These are phyloP conservation scores for Trematomus bernacchii DNA, from an alignment of 2,797 vertebrate species.

Conservation along the genomic window DNA sequence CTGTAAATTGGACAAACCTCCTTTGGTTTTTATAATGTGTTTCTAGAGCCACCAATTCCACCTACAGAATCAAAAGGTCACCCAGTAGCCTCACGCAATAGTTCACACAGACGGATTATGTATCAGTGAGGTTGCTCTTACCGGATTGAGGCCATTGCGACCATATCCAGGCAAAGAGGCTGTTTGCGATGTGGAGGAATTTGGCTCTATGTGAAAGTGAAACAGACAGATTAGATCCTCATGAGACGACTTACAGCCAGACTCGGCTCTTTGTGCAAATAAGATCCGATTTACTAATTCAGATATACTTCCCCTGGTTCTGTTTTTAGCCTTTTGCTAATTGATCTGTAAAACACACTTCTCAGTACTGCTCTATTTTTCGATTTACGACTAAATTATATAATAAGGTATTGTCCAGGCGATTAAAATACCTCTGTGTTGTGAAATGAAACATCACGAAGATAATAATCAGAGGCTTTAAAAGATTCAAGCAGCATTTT, in stretches of 20 bases:
- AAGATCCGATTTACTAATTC: slow-evolving; percentile 25
- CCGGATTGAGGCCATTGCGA: slow-evolving; percentile 89
- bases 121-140: slow-evolving; percentile 73
- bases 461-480: not conserved
- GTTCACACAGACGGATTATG: not conserved
- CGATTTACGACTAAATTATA: not conserved
- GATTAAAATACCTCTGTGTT: no score
- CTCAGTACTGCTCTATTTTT: slow-evolving; percentile 36
- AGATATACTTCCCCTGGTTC: slow-evolving; percentile 14
- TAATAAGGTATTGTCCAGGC: not conserved
- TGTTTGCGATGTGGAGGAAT: slow-evolving; percentile 86
- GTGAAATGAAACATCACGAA: not conserved
- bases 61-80: not conserved
- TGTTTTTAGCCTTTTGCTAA: slow-evolving; percentile 28
- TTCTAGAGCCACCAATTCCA: not conserved
- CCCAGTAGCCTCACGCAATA: not conserved
- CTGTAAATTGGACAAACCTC: not conserved
- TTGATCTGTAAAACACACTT: slow-evolving; percentile 3
- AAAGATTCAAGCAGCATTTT: not conserved
- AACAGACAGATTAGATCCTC: slow-evolving; percentile 51
- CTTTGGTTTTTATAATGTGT: not conserved
- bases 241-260: slow-evolving; percentile 8
- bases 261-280: slow-evolving; percentile 17
- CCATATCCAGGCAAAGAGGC: slow-evolving; percentile 91
- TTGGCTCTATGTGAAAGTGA: slow-evolving; percentile 80